Percentiles rank a stretch among this genome's conserved stretches.
These are phyloP conservation scores for Chloromyia formosa DNA, from an alignment of 2,888 invertebrate genomes.

Conservation along the genomic window DNA sequence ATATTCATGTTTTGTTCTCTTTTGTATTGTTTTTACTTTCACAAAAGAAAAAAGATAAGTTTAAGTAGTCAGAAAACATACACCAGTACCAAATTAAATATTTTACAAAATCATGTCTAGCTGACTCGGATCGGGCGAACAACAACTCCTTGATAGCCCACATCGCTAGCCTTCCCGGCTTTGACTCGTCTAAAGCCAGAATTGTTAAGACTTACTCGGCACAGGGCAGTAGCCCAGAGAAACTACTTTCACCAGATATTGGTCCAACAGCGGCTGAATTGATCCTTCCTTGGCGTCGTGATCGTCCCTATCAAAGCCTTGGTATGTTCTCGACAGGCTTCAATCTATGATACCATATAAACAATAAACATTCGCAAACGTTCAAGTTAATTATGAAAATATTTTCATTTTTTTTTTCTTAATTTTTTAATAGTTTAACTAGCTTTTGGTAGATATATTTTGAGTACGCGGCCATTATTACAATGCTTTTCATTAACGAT, in stretches of 20 bases:
- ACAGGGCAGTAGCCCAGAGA: slow-evolving; percentile 57
- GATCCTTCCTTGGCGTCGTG: slow-evolving; percentile 86
- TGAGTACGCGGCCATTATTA: background rate
- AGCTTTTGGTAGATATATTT: background rate
- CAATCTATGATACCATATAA: background rate
- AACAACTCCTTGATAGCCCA: slow-evolving; percentile 75
- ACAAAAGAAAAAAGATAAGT: too few species aligned
- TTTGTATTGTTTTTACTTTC: too few species aligned
- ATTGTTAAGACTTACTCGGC: slow-evolving; percentile 74
- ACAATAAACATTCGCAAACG: background rate
- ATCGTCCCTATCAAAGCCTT: slow-evolving; percentile 76
- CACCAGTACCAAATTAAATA: background rate
- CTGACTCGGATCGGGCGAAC: slow-evolving; percentile 68
- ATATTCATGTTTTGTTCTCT: too few species aligned
- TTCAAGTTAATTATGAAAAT: slow-evolving; percentile 8
- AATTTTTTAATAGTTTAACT: background rate
- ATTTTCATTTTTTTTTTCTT: background rate
- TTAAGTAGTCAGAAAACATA: too few species aligned
- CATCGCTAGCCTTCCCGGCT: slow-evolving; percentile 74
- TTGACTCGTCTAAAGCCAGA: slow-evolving; percentile 75
- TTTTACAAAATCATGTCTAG: slow-evolving; percentile 51
- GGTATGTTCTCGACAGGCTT: slow-evolving; percentile 66
- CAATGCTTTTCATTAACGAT: slow-evolving; percentile 4
- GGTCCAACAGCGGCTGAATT: slow-evolving; percentile 81
- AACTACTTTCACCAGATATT: slow-evolving; percentile 65